Conservation (phyloP, 2,797 vertebrate species). For the Scleropages formosus region DNA sequence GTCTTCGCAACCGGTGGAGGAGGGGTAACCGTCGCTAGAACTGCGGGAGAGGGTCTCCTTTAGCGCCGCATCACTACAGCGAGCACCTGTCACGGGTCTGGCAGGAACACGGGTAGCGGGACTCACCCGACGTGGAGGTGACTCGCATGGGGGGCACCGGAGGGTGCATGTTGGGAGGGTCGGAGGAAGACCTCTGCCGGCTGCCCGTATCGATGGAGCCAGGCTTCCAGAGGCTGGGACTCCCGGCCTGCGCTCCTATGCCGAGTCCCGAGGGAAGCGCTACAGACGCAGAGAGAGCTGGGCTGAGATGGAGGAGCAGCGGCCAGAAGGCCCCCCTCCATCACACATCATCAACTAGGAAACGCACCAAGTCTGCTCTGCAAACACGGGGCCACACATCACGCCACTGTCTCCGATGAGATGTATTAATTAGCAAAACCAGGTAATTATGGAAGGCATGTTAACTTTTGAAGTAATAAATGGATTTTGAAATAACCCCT, state of each 20-base stretch:
- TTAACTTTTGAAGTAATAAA: not conserved
- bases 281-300: conserved; percentile 47
- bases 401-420: not conserved
- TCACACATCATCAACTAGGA: too few species aligned
- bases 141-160: conserved; percentile 82
- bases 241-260: conserved; percentile 74
- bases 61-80: not conserved
- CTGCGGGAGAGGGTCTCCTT: conserved; percentile 44
- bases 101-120: not conserved
- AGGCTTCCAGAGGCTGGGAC: conserved; percentile 85
- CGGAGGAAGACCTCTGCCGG: conserved; percentile 94
- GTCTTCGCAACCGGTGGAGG: conserved; percentile 76
- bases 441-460: not conserved
- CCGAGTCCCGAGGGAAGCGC: conserved; percentile 78
- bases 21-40: conserved; percentile 64
- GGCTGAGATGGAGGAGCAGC: not conserved
- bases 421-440: not conserved
- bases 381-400: not conserved
- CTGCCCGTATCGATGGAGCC: conserved; percentile 80
- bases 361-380: too few species aligned
- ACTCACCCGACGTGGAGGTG: conserved; percentile 87
- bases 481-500: not conserved
- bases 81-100: not conserved
- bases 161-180: conserved; percentile 96
- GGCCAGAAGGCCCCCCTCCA: too few species aligned